Evolutionary conservation across 2,888 invertebrate genomes (phyloP).

Genomic region (Caenorhabditis angaria): DNA sequence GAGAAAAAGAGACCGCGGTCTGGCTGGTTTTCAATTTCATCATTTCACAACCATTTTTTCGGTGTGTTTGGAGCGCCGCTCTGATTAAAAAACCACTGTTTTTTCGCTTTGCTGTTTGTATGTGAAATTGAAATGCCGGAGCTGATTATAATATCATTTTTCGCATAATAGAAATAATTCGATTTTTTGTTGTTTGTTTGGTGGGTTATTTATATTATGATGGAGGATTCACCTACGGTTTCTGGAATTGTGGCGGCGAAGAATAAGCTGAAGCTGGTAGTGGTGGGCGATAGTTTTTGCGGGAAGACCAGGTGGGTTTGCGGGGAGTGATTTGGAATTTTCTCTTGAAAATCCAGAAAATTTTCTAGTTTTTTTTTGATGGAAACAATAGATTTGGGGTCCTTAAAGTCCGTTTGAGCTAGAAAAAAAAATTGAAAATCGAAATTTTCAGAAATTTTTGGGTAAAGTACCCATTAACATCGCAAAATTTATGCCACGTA

Average conservation of each 20-base stretch:
- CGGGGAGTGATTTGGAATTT: not conserved
- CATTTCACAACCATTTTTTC: not conserved
- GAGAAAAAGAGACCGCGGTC: no score
- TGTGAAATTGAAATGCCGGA: not conserved
- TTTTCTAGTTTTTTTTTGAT: not conserved
- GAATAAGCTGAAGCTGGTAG: constrained; percentile 83
- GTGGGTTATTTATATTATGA: no score
- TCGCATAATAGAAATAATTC: not conserved
- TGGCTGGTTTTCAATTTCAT: constrained; percentile 1
- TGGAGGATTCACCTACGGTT: not conserved
- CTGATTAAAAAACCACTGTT: not conserved
- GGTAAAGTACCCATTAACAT: no score
- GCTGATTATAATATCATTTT: not conserved
- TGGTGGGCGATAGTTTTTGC: constrained; percentile 90
- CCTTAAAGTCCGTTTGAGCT: not conserved
- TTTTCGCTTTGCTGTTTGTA: not conserved
- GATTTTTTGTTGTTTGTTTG: no score
- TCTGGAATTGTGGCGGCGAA: constrained; percentile 47
- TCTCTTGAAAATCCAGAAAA: not conserved
- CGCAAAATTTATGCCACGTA: no score
- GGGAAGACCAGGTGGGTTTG: constrained; percentile 83
- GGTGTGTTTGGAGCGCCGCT: not conserved
- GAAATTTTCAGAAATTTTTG: no score
- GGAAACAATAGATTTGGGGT: not conserved
- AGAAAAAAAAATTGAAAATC: no score